phyloP scores from a whole-genome alignment of 2,797 vertebrate genomes.

The Pteronotus mesoamericanus region DNA sequence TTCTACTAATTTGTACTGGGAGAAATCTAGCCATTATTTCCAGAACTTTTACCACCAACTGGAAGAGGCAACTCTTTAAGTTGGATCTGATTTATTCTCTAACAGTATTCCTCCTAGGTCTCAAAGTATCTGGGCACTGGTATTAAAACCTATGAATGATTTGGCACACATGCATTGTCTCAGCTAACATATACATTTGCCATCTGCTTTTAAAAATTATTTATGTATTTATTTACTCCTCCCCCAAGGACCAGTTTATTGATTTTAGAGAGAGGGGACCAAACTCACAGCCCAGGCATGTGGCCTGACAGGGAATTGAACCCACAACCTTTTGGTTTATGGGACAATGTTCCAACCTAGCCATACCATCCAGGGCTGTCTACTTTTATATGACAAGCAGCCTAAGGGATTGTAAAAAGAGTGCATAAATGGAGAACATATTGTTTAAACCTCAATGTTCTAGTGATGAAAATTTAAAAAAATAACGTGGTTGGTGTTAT shows the following conservation, averaged over 20 bases:
- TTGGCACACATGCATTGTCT: background rate
- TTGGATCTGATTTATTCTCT: background rate
- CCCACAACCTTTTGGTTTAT: too few relatives aligned
- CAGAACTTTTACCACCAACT: background rate
- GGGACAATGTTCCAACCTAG: too few relatives aligned
- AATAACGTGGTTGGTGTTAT: background rate
- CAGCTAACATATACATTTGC: background rate
- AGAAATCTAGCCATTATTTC: background rate
- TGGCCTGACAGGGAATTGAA: too few relatives aligned
- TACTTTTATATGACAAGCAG: background rate
- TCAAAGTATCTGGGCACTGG: background rate
- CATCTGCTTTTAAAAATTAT: background rate
- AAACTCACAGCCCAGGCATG: too few relatives aligned
- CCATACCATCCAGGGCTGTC: background rate
- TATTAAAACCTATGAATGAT: background rate
- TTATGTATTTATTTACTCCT: too few relatives aligned
- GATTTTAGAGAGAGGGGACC: too few relatives aligned
- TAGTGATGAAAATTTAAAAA: slow-evolving; percentile 15
- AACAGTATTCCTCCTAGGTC: background rate
- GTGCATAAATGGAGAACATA: background rate
- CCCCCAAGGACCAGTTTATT: too few relatives aligned
- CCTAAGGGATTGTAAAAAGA: slow-evolving; percentile 17
- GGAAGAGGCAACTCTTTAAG: background rate
- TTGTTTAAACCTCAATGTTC: background rate
- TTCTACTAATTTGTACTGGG: background rate